Percentiles rank a stretch among this genome's conserved stretches.
These are phyloP conservation scores for Scartelaos histophorus DNA, from an alignment of 2,113 vertebrate genomes.

Conservation along the genomic window DNA sequence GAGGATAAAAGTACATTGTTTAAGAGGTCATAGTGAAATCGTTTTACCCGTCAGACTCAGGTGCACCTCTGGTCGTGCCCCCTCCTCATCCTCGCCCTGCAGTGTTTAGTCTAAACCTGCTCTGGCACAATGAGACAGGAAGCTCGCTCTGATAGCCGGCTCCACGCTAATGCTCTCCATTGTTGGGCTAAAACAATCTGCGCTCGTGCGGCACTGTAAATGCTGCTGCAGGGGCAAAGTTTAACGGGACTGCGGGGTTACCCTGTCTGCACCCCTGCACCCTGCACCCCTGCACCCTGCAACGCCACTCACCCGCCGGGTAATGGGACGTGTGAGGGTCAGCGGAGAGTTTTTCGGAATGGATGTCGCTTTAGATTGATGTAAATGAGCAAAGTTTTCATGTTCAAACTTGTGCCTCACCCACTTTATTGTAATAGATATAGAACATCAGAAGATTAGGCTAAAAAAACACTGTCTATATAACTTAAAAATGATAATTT, in stretches of 20 bases:
- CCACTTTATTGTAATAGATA: not conserved
- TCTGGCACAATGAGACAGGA: conserved; percentile 71
- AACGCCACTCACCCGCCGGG: conserved; percentile 28
- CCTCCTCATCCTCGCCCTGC: conserved; percentile 20
- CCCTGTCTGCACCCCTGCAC: conserved; percentile 19
- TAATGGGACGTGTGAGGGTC: conserved; percentile 29
- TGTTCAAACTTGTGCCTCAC: too few species aligned
- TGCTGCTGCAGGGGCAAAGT: conserved; percentile 30
- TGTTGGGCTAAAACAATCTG: conserved; percentile 62
- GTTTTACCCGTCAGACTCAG: conserved; percentile 62
- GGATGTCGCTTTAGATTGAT: not conserved
- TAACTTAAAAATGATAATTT: too few species aligned
- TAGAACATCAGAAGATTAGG: not conserved
- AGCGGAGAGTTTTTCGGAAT: not conserved
- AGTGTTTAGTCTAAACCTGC: conserved; percentile 86
- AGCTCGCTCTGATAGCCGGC: conserved; percentile 62
- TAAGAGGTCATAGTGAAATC: too few species aligned
- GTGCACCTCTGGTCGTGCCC: conserved; percentile 78
- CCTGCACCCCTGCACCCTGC: too few species aligned
- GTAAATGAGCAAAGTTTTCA: not conserved
- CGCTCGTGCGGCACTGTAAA: conserved; percentile 11
- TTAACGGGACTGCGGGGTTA: conserved; percentile 41
- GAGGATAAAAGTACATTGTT: too few species aligned
- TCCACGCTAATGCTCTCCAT: conserved; percentile 53
- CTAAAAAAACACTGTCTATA: too few species aligned